Conservation (phyloP, 2,113 vertebrate species). For the Diphyllodes magnificus region DNA sequence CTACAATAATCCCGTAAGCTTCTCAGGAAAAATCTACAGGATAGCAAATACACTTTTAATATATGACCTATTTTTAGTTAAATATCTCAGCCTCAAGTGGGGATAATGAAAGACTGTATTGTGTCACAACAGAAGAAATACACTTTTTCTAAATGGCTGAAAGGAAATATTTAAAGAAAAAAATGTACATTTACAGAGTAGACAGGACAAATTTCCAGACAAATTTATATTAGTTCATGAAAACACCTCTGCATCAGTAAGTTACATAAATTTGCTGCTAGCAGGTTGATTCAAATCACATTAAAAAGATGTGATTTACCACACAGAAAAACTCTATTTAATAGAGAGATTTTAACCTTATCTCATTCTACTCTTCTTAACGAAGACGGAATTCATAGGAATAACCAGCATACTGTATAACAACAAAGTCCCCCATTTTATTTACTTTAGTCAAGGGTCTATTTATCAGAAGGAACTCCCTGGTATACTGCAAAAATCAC, state of each 20-base stretch:
- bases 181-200: background rate
- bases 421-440: background rate
- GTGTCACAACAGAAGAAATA: background rate
- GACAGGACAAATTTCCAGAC: background rate
- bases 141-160: background rate
- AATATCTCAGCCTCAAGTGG: background rate
- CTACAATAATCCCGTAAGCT: conserved; percentile 36
- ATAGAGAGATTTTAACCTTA: background rate
- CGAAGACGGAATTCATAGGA: background rate
- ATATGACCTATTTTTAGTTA: conserved; percentile 28
- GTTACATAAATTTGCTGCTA: background rate
- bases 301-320: background rate
- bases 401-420: background rate
- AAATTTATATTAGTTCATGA: background rate
- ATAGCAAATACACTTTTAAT: conserved; percentile 2
- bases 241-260: background rate
- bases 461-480: background rate
- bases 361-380: background rate
- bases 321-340: background rate
- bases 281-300: background rate
- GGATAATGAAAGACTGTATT: background rate
- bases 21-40: background rate
- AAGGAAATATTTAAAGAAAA: background rate
- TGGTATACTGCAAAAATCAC: background rate
- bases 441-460: background rate